Evolutionary conservation across 2,888 invertebrate species (phyloP), one percentile per base, ranked within the genome.

Genomic region (Phytoseiulus persimilis): DNA sequence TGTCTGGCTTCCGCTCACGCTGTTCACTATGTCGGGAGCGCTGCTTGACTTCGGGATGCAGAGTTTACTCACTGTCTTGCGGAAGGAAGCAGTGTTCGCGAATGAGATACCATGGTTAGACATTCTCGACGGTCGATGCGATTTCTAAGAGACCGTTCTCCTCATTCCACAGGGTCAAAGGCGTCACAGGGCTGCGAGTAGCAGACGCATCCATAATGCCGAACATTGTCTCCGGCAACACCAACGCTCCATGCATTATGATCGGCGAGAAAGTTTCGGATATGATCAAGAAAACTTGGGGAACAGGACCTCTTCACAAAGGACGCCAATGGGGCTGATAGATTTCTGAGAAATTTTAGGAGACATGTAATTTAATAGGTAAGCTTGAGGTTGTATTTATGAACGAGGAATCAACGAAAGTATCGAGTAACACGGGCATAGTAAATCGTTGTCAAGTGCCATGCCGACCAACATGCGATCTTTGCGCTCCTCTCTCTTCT

Each of bases 181-280:
- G 97, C 0, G 93, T 97, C 0, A 93, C 95, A 90, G 95, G 96
- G 23, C 93, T 97, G 39, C 94, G 97, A 91, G 96, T 97, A 31
- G 95, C 96, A 91, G 97, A 97, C 92, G 96, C 96, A 46, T 96
- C 96, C 91, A 95, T 97, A 91, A 97, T 97, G 96, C 97, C 97
- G 0, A 95, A 95, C 0, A 96, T 97, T 91, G 95, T 95, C 45
- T 96, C 96, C 92, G 97, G 97, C 11, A 97, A 97, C 92, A 97
- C 97, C 0, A 96, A 97, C 92, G 97, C 97, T 0, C 96, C 97
- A 0, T 95, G 95, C n/a, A 96, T 97, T 89, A 97, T 97, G 97
- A 96, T 97, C 46, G 97, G 95, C 0, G 97, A 97, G 92, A 97
- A 96, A 92, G 96, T 96, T 6, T 94, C 96, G 0, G 97, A 97